Evolutionary conservation across 2,888 invertebrate species (phyloP).

Genomic region (Melikaiella ostensackeni): DNA sequence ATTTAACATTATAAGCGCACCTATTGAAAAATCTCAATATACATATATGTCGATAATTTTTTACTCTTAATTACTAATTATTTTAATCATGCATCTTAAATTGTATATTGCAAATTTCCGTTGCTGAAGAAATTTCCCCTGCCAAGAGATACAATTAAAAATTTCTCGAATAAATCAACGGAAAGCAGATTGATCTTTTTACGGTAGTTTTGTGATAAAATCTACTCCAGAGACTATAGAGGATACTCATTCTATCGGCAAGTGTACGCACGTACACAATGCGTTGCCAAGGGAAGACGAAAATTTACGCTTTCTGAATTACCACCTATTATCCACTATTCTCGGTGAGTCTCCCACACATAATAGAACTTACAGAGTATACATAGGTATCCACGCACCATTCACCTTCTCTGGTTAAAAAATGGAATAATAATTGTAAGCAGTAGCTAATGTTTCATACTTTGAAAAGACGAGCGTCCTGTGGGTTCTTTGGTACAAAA

Average conservation of each 20-base stretch:
- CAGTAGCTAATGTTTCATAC: slow-evolving; percentile 45
- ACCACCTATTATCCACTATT: slow-evolving; percentile 51
- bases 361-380: slow-evolving; percentile 13
- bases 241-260: slow-evolving; percentile 47
- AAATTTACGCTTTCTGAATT: slow-evolving; percentile 51
- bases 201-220: slow-evolving; percentile 50
- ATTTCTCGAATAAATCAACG: slow-evolving; percentile 48
- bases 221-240: slow-evolving; percentile 46
- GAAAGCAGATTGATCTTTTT: slow-evolving; percentile 56
- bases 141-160: slow-evolving; percentile 12
- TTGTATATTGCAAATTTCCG: not conserved
- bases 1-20: too few relatives aligned
- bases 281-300: slow-evolving; percentile 47
- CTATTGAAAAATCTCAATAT: not conserved
- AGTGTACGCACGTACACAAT: slow-evolving; percentile 46
- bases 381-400: not conserved
- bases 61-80: not conserved
- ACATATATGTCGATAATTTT: not conserved
- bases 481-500: slow-evolving; percentile 42
- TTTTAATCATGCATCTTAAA: not conserved
- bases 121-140: slow-evolving; percentile 9
- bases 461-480: slow-evolving; percentile 4
- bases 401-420: slow-evolving; percentile 44
- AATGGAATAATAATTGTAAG: slow-evolving; percentile 52
- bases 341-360: slow-evolving; percentile 43